These are phyloP conservation scores for Cyclura pinguis DNA, from an alignment of 2,797 vertebrate genomes.

Conservation along the genomic window DNA sequence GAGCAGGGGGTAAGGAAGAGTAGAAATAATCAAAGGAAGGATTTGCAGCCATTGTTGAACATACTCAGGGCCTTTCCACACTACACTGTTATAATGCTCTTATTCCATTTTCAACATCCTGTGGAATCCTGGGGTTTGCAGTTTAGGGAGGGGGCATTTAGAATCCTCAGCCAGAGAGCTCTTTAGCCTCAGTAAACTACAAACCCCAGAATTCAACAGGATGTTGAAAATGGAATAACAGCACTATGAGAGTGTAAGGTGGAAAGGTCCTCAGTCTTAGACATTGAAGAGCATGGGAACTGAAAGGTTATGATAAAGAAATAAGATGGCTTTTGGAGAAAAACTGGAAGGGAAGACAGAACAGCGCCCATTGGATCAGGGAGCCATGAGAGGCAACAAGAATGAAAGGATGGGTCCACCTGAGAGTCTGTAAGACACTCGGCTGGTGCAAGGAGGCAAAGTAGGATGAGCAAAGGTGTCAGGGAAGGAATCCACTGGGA, in stretches of 20 bases:
- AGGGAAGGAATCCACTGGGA: background rate
- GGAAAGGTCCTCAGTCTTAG: too few species aligned
- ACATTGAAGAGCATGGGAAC: too few species aligned
- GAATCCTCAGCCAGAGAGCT: too few species aligned
- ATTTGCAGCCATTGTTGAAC: background rate
- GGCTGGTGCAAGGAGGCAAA: background rate
- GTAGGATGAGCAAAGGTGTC: background rate
- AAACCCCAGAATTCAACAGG: too few species aligned
- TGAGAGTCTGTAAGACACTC: background rate
- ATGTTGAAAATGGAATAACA: too few species aligned
- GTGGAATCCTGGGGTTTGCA: too few species aligned
- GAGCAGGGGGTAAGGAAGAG: background rate
- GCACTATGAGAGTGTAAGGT: too few species aligned
- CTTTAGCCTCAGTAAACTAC: too few species aligned
- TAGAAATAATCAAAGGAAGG: background rate
- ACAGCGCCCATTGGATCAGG: background rate
- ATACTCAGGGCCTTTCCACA: too few species aligned
- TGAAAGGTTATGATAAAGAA: background rate
- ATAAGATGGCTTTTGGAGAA: background rate
- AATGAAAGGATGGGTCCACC: background rate
- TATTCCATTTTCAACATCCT: too few species aligned
- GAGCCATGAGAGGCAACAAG: background rate
- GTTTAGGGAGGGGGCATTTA: too few species aligned
- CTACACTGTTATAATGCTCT: too few species aligned
- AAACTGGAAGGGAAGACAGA: background rate